Evolutionary conservation across 2,888 invertebrate genomes (phyloP).

Genomic region (Polyommatus icarus): DNA sequence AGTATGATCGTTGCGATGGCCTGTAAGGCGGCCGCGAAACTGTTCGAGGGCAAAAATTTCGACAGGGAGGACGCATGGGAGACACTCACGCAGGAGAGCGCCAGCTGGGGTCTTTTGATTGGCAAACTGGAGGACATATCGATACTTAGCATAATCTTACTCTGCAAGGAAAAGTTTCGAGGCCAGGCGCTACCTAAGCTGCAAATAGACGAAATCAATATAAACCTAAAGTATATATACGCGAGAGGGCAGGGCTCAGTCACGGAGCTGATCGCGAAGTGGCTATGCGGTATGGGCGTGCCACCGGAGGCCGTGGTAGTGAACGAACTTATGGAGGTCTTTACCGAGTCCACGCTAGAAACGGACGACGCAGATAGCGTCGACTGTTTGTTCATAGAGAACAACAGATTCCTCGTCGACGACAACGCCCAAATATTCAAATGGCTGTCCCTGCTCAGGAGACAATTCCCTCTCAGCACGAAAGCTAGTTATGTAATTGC

Average conservation of each 20-base stretch:
- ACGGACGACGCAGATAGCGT: constrained; percentile 53
- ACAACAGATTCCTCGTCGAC: constrained; percentile 59
- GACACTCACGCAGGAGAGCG: constrained; percentile 90
- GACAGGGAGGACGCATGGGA: constrained; percentile 86
- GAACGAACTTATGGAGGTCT: constrained; percentile 65
- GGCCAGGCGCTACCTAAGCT: constrained; percentile 76
- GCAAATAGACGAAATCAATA: constrained; percentile 76
- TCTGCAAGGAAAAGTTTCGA: constrained; percentile 68
- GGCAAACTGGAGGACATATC: constrained; percentile 94
- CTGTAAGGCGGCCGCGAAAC: constrained; percentile 86
- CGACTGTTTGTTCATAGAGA: constrained; percentile 59
- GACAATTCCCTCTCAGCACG: constrained; percentile 93
- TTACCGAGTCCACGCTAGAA: constrained; percentile 49
- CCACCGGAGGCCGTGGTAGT: constrained; percentile 82
- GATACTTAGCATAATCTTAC: constrained; percentile 86
- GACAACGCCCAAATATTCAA: constrained; percentile 79
- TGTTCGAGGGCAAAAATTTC: constrained; percentile 63
- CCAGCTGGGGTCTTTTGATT: constrained; percentile 92
- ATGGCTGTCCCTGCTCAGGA: constrained; percentile 82
- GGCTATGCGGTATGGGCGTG: constrained; percentile 88
- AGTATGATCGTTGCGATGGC: constrained; percentile 91
- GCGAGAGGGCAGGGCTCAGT: constrained; percentile 89
- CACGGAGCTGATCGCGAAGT: constrained; percentile 92
- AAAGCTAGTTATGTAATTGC: constrained; percentile 88
- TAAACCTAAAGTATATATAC: constrained; percentile 84